Evolutionary conservation across 2,113 vertebrate genomes (phyloP).

Genomic region (Lamprologus sp.): DNA sequence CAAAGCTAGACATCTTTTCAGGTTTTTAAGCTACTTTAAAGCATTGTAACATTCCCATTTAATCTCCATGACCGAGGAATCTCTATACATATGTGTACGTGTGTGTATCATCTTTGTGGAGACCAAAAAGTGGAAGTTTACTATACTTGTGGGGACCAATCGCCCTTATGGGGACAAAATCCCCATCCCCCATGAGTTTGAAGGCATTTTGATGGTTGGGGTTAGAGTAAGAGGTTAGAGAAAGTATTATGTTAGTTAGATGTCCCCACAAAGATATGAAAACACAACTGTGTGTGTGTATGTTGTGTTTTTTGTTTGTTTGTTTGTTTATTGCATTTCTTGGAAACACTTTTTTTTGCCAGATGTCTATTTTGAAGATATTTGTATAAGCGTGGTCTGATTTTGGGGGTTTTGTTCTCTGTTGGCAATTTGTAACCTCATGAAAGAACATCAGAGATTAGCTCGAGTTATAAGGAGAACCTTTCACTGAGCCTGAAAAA

Average conservation of each 20-base stretch:
- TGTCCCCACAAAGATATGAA: neutral
- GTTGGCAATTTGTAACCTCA: neutral
- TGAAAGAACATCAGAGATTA: neutral
- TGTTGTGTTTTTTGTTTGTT: neutral
- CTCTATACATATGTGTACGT: fast-evolving
- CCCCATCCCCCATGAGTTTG: neutral
- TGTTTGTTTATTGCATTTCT: neutral
- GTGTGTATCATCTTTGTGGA: neutral
- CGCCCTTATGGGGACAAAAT: neutral
- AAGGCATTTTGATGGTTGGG: neutral
- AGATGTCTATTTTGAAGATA: neutral
- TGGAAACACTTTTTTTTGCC: neutral
- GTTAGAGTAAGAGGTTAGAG: neutral
- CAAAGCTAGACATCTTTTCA: neutral
- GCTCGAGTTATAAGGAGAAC: neutral
- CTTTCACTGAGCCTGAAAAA: neutral
- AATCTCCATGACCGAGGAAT: neutral
- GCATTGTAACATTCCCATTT: neutral
- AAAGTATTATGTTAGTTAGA: neutral
- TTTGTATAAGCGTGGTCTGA: fast-evolving
- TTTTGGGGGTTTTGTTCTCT: neutral
- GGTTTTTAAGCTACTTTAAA: neutral
- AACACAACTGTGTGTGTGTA: neutral
- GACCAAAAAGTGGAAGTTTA: neutral
- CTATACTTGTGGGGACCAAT: neutral